Evolutionary conservation across 1,140 invertebrate species (phyloP), one percentile per base, ranked within the genome.

Genomic region (Brachionus rotundiformis): DNA sequence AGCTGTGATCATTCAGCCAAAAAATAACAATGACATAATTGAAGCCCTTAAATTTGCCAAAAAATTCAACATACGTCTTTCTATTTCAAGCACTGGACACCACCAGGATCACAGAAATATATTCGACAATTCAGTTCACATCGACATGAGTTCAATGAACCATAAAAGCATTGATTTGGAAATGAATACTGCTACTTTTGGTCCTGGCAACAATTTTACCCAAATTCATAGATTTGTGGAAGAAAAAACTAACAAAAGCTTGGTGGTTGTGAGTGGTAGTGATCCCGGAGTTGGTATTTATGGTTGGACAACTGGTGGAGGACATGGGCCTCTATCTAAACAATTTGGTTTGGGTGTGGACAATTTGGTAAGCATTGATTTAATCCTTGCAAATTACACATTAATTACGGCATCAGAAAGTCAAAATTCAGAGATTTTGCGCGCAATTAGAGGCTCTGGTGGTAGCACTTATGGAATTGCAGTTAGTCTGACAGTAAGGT

Each of bases 391-490:
- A 27, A 75, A 85, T 54, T 82, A 83, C 4, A 36, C 44, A 16
- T 63, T 83, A 3, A 49, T 76, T 23, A 73, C n/a, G 41, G 1
- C 41, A 3, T 39, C 31, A 4, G 33, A 23, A 25, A 39, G 4
- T 10, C 31, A 73, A 41, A 73, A 84, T 44, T 23, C 82, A 23
- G 83, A 84, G 16, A 76, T 86, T 13, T 85, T 86, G 54, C 85
- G 85, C 83, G 85, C 85, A 16, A 19, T 86, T 7, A 19, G 83
- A 59, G 85, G 85, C 6, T 84, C 84, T 11, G 85, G 85, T n/a
- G 84, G 84, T 16, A 84, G 84, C 7, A 84, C 84, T 0, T 85
- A 83, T 77, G 85, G 84, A 0, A 82, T 85, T 13, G 82, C 83
- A 2, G 77, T 83, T 2, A 61, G 73, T 61, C 83, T 84, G 47